phyloP scores from a whole-genome alignment of 2,113 vertebrate species.

The Thunnus thynnus region DNA sequence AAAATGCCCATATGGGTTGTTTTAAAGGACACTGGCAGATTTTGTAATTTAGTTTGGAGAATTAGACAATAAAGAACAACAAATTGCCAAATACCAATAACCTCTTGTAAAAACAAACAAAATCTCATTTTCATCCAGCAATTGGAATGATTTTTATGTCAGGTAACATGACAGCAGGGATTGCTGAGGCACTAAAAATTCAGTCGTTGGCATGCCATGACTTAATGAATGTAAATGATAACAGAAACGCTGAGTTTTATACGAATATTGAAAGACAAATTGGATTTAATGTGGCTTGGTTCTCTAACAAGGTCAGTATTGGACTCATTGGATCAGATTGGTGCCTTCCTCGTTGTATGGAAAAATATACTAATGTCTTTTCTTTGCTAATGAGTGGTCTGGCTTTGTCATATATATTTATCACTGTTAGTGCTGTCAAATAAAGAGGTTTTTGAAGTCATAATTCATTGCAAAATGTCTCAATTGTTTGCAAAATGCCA shows the following conservation, averaged over 20 bases:
- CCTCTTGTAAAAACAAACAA: too few species aligned
- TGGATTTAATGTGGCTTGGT: background rate
- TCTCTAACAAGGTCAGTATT: too few species aligned
- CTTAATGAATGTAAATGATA: background rate
- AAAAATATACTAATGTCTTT: background rate
- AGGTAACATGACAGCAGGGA: background rate
- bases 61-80: background rate
- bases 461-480: background rate
- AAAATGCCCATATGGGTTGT: background rate
- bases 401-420: background rate
- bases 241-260: background rate
- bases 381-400: background rate
- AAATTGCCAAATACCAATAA: too few species aligned
- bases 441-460: background rate
- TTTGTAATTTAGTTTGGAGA: background rate
- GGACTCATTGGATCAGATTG: too few species aligned
- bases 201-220: too few species aligned
- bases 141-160: background rate
- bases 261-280: background rate
- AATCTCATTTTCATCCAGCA: background rate
- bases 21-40: too few species aligned
- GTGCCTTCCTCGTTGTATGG: background rate
- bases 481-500: conserved; percentile 13
- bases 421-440: background rate
- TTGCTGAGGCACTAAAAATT: too few species aligned